Conservation (phyloP, 2,113 vertebrate genomes). For the Serilophus lunatus region DNA sequence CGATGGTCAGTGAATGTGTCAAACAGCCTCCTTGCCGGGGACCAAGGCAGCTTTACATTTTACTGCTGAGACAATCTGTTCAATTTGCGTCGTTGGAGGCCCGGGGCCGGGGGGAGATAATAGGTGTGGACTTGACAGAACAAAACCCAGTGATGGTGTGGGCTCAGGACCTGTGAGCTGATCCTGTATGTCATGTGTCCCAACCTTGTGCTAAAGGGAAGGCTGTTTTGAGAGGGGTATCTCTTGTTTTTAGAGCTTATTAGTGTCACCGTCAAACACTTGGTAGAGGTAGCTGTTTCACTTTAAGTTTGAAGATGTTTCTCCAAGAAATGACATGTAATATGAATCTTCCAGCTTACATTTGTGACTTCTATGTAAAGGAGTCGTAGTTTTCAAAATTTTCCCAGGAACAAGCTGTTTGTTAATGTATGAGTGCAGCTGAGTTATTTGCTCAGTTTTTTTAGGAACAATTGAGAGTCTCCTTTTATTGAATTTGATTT, state of each 20-base stretch:
- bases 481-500: background rate
- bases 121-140: background rate
- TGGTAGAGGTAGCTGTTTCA: background rate
- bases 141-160: background rate
- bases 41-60: background rate
- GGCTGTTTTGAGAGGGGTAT: background rate
- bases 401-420: background rate
- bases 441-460: background rate
- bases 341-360: background rate
- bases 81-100: accelerated
- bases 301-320: background rate
- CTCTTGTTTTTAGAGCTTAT: background rate
- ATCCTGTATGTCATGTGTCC: background rate
- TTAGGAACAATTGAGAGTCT: background rate
- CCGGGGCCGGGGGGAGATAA: background rate
- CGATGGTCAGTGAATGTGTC: background rate
- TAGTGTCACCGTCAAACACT: background rate
- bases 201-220: background rate
- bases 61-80: background rate
- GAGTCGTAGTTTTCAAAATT: background rate
- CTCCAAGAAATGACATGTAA: background rate
- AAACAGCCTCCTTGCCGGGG: background rate
- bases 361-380: background rate
- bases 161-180: background rate
- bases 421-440: background rate